A percentile compares a stretch with the other conserved stretches of the same genome.
These are phyloP conservation scores for Paramormyrops kingsleyae DNA, from an alignment of 2,113 vertebrate species.

Conservation along the genomic window DNA sequence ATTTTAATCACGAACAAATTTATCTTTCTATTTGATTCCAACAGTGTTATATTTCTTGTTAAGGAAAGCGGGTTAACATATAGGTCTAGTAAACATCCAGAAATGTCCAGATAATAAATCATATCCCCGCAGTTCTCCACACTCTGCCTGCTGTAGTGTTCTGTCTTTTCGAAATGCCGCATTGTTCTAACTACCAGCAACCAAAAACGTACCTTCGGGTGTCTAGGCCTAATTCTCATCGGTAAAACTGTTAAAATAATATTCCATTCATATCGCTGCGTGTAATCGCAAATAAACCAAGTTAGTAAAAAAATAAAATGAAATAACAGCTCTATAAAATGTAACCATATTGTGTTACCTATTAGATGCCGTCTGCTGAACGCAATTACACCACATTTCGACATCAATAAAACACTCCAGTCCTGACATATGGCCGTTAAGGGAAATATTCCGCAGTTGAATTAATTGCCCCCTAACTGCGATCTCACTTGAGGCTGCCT, in stretches of 20 bases:
- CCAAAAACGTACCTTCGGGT: neutral
- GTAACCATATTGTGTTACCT: neutral
- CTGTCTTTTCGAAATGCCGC: neutral
- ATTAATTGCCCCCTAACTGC: neutral
- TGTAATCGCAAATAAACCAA: neutral
- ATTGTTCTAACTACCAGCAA: neutral
- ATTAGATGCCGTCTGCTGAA: neutral
- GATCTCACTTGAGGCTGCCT: neutral
- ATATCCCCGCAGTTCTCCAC: neutral
- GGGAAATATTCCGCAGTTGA: neutral
- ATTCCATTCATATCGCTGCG: neutral
- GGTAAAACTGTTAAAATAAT: neutral
- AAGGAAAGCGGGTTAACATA: neutral
- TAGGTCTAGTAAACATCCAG: neutral
- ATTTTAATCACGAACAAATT: neutral
- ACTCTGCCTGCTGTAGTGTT: neutral
- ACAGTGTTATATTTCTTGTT: neutral
- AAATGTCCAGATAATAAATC: neutral
- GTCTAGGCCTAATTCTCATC: neutral
- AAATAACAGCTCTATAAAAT: slow-evolving; percentile 6
- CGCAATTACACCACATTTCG: neutral
- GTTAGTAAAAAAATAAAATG: neutral
- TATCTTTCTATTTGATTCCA: neutral
- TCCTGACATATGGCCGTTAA: neutral
- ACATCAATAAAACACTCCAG: slow-evolving; percentile 8